Base-by-base conservation (phyloP, 2,888 invertebrate species). In the Himalopsyche kuldschensis region DNA sequence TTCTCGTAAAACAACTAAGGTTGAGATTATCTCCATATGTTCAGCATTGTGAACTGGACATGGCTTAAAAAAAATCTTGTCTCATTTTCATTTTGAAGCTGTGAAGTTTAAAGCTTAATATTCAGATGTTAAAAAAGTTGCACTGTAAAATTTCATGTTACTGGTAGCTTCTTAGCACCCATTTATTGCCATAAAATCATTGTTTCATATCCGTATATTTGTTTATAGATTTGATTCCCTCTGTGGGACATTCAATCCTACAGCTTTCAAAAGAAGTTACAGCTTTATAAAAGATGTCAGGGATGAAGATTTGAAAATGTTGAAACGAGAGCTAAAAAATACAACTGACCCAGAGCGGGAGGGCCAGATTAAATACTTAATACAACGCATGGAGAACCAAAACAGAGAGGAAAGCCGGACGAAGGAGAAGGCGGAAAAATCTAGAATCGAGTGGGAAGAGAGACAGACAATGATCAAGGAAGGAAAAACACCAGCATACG, bases 341-440 rank as follows among this genome's bases (percentile, higher is more conserved):
- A 93, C 94, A 0, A 90, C 90, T 0, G 94, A 96, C 88, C 92
- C 93, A 0, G 93, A 95, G 41, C 92, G 92, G 87, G 93, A 93
- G 86, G 89, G 91, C 8, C 92, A 95, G 87, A 92, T 97, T 0
- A 93, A 95, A 84, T 92, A 94, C 85, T 90, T 97, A 0, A 91
- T 97, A 80, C 96, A 95, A 88, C 91, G 96, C 88, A 90, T 97
- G 86, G 94, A 95, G 86, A 97, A 97, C 89, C 96, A 97, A 90
- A 93, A 96, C 84, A 93, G 94, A 83, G 94, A 95, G 87, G 92
- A 93, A 79, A 90, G 92, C 17, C 93, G 90, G 78, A 93, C 92
- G 87, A 93, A 93, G 84, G 90, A 92, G 81, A 92, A 93, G 85
- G 90, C 93, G 80, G 89, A 93, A 17, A 91, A 92, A 82, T 89